Evolutionary conservation across 2,113 vertebrate species (phyloP), one percentile per base, ranked within the genome.

Genomic region (Parus major): DNA sequence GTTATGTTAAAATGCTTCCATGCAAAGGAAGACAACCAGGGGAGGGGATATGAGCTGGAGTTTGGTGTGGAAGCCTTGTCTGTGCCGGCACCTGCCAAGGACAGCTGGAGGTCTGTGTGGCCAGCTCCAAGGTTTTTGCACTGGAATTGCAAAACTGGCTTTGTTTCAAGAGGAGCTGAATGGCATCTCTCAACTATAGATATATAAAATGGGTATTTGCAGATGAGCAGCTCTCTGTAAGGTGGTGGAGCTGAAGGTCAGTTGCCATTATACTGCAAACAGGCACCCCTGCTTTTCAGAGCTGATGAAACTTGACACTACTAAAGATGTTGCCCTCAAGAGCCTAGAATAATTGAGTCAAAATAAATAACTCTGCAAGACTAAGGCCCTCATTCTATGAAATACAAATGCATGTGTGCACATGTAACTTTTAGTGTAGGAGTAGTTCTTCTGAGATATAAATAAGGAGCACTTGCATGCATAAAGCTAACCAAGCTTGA

Each of bases 401-500:
- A 52, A 61, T 60, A 50, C 64, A 16, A 61, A 28, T 9, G 2
- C 13, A 3, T 47, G 24, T 88, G 44, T 0, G 0, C 63, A 31
- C 21, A 3, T 63, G 47, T 73, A 71, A n/a, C 69, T 90, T 75
- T 2, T 50, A 44, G 71, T 29, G 56, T 57, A 65, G 80, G 82
- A 72, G 36, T 50, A 73, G 42, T 35, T 86, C 44, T 89, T 82
- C 50, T 63, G 68, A 46, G 60, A 57, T 65, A 73, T 27, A 77
- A 90, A 57, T 42, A 70, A 80, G 31, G 41, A 87, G 27, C 24
- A 35, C 50, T 83, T 1, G 0, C 12, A 7, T 91, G 81, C n/a
- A 44, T 84, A 75, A 88, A 84, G 72, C 57, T 87, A 72, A 75
- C 41, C 61, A 68, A 71, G 69, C 86, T 66, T 93, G 86, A 84